These are phyloP conservation scores for Aspidiotus rigidus DNA, from an alignment of 2,888 invertebrate species.

Conservation along the genomic window DNA sequence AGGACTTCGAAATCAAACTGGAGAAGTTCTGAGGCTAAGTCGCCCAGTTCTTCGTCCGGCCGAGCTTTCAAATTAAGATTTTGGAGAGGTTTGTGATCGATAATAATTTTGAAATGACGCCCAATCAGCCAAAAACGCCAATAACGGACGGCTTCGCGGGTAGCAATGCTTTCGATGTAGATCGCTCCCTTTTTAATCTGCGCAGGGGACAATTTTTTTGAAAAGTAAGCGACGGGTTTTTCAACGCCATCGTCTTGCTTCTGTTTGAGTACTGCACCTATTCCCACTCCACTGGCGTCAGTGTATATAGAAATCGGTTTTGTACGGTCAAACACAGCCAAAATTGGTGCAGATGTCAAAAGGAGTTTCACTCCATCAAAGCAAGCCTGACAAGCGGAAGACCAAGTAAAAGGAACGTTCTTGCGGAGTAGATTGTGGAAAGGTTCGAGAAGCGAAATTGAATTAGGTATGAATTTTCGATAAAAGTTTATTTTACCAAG, in stretches of 20 bases:
- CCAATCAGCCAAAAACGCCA: slow-evolving; percentile 35
- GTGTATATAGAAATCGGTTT: slow-evolving; percentile 37
- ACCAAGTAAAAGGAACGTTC: slow-evolving; percentile 35
- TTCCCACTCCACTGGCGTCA: slow-evolving; percentile 37
- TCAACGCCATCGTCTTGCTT: slow-evolving; percentile 35
- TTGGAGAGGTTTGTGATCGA: slow-evolving; percentile 36
- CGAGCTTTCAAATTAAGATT: slow-evolving; percentile 36
- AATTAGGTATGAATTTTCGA: slow-evolving; percentile 29
- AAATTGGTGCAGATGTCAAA: slow-evolving; percentile 35
- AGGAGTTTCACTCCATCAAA: slow-evolving; percentile 28
- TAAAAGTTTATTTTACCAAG: slow-evolving; percentile 35
- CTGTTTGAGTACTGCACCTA: slow-evolving; percentile 38
- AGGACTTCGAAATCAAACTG: slow-evolving; percentile 37
- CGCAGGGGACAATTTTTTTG: slow-evolving; percentile 38
- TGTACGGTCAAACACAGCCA: slow-evolving; percentile 36
- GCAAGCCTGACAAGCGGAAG: slow-evolving; percentile 35
- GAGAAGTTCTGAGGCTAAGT: slow-evolving; percentile 37
- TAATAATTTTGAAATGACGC: slow-evolving; percentile 21
- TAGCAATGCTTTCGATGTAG: slow-evolving; percentile 32
- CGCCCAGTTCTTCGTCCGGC: slow-evolving; percentile 37
- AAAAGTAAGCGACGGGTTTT: slow-evolving; percentile 38
- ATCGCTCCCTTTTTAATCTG: slow-evolving; percentile 36
- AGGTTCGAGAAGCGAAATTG: slow-evolving; percentile 7
- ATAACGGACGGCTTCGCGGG: slow-evolving; percentile 33
- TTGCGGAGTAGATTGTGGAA: slow-evolving; percentile 34